Conservation (phyloP, 2,797 vertebrate genomes). For the Valencia hispanica region DNA sequence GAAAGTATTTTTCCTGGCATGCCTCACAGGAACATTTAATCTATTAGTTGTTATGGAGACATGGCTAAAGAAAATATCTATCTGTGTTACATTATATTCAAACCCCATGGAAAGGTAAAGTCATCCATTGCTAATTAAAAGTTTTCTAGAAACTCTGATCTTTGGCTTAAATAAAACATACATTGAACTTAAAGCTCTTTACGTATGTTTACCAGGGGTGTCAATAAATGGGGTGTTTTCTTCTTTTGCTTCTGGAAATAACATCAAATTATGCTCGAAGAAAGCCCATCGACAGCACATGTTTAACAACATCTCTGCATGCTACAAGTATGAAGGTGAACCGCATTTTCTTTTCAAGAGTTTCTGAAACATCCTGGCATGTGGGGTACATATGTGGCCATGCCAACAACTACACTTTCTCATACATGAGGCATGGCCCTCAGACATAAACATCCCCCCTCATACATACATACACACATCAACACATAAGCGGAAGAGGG, state of each 20-base stretch:
- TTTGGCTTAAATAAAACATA: background rate
- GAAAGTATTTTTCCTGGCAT: background rate
- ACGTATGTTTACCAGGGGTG: background rate
- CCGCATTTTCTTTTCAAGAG: conserved; percentile 22
- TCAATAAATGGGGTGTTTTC: background rate
- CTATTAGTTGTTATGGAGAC: background rate
- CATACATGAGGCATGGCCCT: conserved; percentile 37
- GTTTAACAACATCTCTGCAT: background rate
- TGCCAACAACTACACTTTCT: conserved; percentile 53
- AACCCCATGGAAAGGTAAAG: background rate
- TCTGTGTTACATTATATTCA: conserved; percentile 1
- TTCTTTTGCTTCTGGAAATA: background rate
- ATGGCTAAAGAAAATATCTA: conserved; percentile 2
- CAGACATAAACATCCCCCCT: conserved; percentile 58
- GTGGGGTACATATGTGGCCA: background rate
- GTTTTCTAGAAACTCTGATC: background rate
- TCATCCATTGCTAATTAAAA: background rate
- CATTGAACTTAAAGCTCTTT: background rate
- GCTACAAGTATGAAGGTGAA: background rate
- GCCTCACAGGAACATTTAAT: background rate
- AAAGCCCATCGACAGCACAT: background rate
- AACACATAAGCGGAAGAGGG: conserved; percentile 42
- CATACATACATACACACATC: conserved; percentile 25
- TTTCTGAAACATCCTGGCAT: conserved; percentile 12
- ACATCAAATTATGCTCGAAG: background rate